phyloP scores from a whole-genome alignment of 2,888 invertebrate species.

The Catocala fraxini region DNA sequence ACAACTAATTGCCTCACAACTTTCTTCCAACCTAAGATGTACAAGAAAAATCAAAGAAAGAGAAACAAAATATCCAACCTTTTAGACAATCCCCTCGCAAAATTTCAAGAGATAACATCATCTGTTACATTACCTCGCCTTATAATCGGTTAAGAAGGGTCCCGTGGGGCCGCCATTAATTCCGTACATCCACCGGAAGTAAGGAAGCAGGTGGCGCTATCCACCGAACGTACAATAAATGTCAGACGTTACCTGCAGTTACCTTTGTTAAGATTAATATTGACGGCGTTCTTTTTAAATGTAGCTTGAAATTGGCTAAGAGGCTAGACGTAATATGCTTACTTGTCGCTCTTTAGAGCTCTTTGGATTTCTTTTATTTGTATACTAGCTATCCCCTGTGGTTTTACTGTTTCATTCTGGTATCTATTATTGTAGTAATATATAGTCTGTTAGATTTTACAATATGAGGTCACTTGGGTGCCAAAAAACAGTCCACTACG shows the following conservation, averaged over 20 bases:
- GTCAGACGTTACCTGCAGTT: constrained; percentile 24
- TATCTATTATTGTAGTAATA: no score
- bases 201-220: constrained; percentile 39
- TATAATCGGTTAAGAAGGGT: constrained; percentile 18
- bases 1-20: no score
- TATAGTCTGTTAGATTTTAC: no score
- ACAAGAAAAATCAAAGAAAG: background rate
- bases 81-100: background rate
- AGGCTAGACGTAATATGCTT: background rate
- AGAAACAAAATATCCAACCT: background rate
- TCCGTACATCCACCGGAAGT: constrained; percentile 27
- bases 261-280: constrained; percentile 13
- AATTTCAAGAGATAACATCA: constrained; percentile 16
- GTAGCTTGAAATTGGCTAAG: constrained; percentile 4
- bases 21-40: background rate
- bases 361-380: no score
- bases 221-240: constrained; percentile 38
- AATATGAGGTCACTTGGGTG: no score
- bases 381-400: no score
- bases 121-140: constrained; percentile 2
- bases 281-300: constrained; percentile 14
- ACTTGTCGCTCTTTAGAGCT: no score
- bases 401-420: no score
- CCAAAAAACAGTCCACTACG: no score
- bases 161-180: constrained; percentile 33